Base-by-base conservation (phyloP, 2,888 invertebrate genomes). In the Epistrophe grossulariae region DNA sequence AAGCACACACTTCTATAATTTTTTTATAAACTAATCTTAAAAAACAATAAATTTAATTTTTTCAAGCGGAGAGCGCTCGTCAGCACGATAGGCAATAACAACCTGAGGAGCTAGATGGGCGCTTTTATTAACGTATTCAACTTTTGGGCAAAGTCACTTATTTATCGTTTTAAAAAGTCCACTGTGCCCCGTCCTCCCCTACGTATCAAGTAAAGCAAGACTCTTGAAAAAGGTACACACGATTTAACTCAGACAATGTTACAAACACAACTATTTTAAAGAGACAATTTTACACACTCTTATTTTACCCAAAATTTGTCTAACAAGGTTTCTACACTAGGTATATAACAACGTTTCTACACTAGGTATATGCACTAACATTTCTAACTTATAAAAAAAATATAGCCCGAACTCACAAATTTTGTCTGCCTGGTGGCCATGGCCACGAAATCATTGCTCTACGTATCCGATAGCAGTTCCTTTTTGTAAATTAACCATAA, bases 361-460 rank as follows among this genome's bases (percentile, higher is more conserved):
- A 4, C 13, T 24, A 52, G 52, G n/a, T n/a, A n/a, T n/a, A n/a
- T n/a, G n/a, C n/a, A n/a, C n/a, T n/a, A n/a, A n/a, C 24, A 7
- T 28, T 55, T 62, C 60, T 40, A 40, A 35, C 8, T 19, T 43
- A 17, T 15, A 9, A n/a, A 64, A 62, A 40, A 19, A n/a, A 60
- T 13, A 45, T 50, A 48, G 9, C 35, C 35, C 19, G 31, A 55
- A 87, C 87, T 82, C 82, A 87, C 79, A 79, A 64, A 43, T 66
- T 83, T 15, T 72, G 64, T 24, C 48, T 19, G 38, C 35, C 17
- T 38, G 81, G 71, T 19, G 84, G 84, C 84, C 84, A 81, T 11
- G 80, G 77, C 84, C 81, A 81, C 40, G 40, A 24, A 59, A 68
- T 24, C 66, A 50, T 43, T 59, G 50, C 11, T 19, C 66, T 84